These are phyloP conservation scores for Echinometra lucunter DNA, from an alignment of 53 echinoderm and acorn worm species.

Conservation along the genomic window DNA sequence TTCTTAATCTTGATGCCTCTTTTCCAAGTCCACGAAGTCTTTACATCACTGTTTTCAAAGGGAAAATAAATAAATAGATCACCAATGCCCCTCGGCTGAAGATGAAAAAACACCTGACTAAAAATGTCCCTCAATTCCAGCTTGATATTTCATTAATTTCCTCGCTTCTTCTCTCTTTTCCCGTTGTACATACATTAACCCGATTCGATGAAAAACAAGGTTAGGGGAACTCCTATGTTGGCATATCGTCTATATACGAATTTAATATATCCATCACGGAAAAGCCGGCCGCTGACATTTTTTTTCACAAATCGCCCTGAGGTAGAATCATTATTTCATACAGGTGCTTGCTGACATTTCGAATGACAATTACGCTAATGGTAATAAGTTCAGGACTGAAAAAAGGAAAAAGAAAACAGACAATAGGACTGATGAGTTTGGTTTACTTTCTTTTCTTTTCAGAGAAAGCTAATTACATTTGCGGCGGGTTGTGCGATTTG, in stretches of 20 bases:
- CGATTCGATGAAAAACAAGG: slow-evolving; percentile 42
- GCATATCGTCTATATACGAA: not conserved
- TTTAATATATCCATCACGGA: slow-evolving; percentile 55
- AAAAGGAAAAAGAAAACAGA: slow-evolving; percentile 14
- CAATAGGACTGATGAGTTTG: slow-evolving; percentile 32
- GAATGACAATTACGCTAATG: slow-evolving; percentile 47
- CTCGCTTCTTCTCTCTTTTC: not conserved
- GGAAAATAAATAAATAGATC: not conserved
- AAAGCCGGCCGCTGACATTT: slow-evolving; percentile 59
- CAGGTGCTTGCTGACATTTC: slow-evolving; percentile 48
- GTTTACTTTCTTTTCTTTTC: not conserved
- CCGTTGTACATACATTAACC: slow-evolving; percentile 28
- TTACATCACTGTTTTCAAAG: slow-evolving; percentile 38
- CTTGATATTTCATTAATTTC: slow-evolving; percentile 47
- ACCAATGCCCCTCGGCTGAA: not conserved
- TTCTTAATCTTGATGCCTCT: not conserved
- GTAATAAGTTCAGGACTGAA: slow-evolving; percentile 38
- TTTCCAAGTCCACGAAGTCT: not conserved
- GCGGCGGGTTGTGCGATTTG: not conserved
- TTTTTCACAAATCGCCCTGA: slow-evolving; percentile 12
- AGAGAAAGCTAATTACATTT: slow-evolving; percentile 46
- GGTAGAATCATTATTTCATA: slow-evolving; percentile 46
- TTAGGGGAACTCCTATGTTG: slow-evolving; percentile 26
- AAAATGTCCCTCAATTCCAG: not conserved
- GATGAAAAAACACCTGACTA: slow-evolving; percentile 29